Percentiles rank a stretch among this genome's conserved stretches.
These are phyloP conservation scores for Paramuricea clavata DNA, from an alignment of 92 coral and sea anemone genomes.

Conservation along the genomic window DNA sequence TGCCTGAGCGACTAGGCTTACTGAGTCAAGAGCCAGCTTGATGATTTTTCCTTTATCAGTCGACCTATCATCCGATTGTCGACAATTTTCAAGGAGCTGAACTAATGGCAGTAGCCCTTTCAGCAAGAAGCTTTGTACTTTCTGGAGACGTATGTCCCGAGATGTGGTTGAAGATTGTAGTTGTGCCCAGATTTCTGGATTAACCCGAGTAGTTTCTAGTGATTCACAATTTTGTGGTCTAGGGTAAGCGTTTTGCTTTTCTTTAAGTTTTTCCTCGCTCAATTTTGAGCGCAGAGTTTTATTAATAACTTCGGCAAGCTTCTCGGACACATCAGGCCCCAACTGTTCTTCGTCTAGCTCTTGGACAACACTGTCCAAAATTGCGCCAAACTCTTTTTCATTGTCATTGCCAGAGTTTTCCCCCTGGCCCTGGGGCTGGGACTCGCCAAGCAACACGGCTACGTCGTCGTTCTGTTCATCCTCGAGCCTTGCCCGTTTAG, in stretches of 20 bases:
- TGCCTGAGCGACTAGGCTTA: neutral
- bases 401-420: neutral
- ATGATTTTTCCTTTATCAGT: neutral
- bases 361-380: neutral
- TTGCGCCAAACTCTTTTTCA: neutral
- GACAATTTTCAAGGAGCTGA: neutral
- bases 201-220: too few species aligned
- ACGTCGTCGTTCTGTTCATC: neutral
- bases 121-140: too few species aligned
- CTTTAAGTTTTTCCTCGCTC: neutral
- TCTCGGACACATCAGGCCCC: neutral
- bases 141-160: too few species aligned
- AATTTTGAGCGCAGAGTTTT: neutral
- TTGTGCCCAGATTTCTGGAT: too few species aligned
- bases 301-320: neutral
- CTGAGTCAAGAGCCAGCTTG: neutral
- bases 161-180: too few species aligned
- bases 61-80: neutral
- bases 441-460: neutral
- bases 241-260: conserved; percentile 13
- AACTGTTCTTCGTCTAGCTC: neutral
- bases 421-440: neutral
- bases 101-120: conserved; percentile 4
- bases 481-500: neutral
- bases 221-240: too few species aligned